Conservation (phyloP, 1,140 invertebrate species). For the Arctopsyche grandis region DNA sequence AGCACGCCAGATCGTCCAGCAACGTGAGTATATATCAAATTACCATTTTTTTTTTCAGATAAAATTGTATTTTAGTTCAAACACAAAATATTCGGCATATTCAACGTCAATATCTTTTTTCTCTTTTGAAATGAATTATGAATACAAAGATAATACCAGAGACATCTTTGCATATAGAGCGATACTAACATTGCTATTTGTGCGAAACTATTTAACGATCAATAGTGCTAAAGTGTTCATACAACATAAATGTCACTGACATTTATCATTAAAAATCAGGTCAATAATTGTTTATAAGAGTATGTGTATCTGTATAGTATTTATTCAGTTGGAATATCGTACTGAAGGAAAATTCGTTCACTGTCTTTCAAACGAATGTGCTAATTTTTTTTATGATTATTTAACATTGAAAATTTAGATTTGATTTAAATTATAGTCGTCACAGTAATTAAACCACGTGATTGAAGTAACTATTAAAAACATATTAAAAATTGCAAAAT, state of each 20-base stretch:
- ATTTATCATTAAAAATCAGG: constrained; percentile 10
- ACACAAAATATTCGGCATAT: neutral
- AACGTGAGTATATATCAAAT: constrained; percentile 46
- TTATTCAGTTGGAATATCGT: no score
- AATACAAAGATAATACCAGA: neutral
- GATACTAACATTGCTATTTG: neutral
- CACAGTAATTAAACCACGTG: no score
- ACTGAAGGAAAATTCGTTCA: no score
- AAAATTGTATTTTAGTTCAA: neutral
- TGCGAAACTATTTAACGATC: neutral
- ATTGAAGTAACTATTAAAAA: no score
- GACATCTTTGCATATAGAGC: neutral
- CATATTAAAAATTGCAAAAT: no score
- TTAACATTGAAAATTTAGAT: no score
- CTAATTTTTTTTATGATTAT: no score
- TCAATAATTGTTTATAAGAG: neutral
- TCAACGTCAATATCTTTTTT: no score
- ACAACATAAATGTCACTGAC: constrained; percentile 7
- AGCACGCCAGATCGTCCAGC: constrained; percentile 7
- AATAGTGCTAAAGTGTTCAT: neutral
- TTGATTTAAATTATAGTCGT: no score
- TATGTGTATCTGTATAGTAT: neutral
- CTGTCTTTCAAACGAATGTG: no score
- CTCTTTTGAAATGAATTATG: neutral
- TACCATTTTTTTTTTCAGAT: constrained; percentile 7